Conservation (phyloP, 1,140 invertebrate species). For the Bombus fervidus region DNA sequence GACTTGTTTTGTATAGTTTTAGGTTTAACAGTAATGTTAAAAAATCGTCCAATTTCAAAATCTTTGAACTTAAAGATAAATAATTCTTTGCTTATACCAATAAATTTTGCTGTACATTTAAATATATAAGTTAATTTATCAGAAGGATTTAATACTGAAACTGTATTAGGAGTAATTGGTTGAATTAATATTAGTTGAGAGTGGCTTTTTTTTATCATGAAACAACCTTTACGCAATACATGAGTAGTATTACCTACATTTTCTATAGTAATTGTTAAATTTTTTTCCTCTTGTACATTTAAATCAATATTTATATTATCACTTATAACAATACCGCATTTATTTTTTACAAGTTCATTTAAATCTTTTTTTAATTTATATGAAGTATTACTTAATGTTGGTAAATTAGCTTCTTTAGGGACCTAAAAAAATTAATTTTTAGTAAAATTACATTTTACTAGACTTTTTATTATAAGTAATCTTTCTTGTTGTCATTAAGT, state of each 20-base stretch:
- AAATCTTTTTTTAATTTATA: slow-evolving; percentile 39
- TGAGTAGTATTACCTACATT: slow-evolving; percentile 75
- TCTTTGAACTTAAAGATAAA: slow-evolving; percentile 84
- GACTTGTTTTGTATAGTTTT: slow-evolving; percentile 54
- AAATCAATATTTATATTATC: slow-evolving; percentile 75
- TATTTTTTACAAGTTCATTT: slow-evolving; percentile 70
- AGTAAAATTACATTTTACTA: neutral
- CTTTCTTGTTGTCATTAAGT: too few species aligned
- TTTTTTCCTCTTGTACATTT: slow-evolving; percentile 74
- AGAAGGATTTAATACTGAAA: slow-evolving; percentile 70
- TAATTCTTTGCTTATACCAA: slow-evolving; percentile 85
- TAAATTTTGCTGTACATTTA: slow-evolving; percentile 81
- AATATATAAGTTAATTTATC: slow-evolving; percentile 77
- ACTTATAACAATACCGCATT: slow-evolving; percentile 78
- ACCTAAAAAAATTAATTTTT: slow-evolving; percentile 27
- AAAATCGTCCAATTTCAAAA: slow-evolving; percentile 83
- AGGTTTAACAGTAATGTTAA: slow-evolving; percentile 81
- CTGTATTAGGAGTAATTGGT: slow-evolving; percentile 58
- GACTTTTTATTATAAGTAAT: neutral
- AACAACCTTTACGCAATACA: slow-evolving; percentile 70
- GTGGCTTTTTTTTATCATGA: slow-evolving; percentile 67
- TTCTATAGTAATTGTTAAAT: slow-evolving; percentile 68
- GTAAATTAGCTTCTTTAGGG: slow-evolving; percentile 10
- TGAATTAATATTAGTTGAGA: slow-evolving; percentile 76
- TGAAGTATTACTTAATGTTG: slow-evolving; percentile 19